Base-by-base conservation (phyloP, 1,140 invertebrate species). In the Campoletis sonorensis region DNA sequence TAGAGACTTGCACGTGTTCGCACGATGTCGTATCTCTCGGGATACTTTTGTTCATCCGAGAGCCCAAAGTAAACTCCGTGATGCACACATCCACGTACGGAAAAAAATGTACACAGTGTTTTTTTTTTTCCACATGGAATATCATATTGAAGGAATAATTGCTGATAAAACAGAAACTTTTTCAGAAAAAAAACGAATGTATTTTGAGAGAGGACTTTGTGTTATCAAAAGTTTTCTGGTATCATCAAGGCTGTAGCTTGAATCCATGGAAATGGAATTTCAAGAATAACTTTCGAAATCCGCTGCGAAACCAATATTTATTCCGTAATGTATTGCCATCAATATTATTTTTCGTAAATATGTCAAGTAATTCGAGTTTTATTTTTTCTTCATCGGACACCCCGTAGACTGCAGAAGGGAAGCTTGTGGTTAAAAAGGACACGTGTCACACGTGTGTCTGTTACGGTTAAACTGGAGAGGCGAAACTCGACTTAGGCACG, bases 1-100 rank as follows among this genome's bases (percentile, higher is more conserved):
- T 88, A 87, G 86, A 88, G 87, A 87, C 83, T 84, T 86, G 87
- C 85, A 86, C 82, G 80, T 85, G 83, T 83, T 85, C 83, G 86
- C 84, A 79, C 81, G 85, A 89, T 89, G 82, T 84, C 83, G 16
- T 33, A 88, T 86, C 85, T 86, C 73, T 58, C 58, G 75, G 40
- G 81, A 71, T 85, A 82, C 80, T 80, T 49, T 51, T 54, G 72
- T 75, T 75, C 49, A 23, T 54, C 45, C n/a, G 45, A 30, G 45
- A 64, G 33, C 82, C 75, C 58, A 84, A 81, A 54, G 61, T 23
- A 64, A 21, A 23, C 61, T 16, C 18, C 67, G 13, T 70, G 27
- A 2, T 67, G 40, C 23, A 67, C 11, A 58, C 16, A n/a, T 23
- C 15, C 61, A 27, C 23, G 23, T 33, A 33, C 18, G 30, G 1